phyloP scores from a whole-genome alignment of 2,797 vertebrate genomes.

The Macropus fuliginosus region DNA sequence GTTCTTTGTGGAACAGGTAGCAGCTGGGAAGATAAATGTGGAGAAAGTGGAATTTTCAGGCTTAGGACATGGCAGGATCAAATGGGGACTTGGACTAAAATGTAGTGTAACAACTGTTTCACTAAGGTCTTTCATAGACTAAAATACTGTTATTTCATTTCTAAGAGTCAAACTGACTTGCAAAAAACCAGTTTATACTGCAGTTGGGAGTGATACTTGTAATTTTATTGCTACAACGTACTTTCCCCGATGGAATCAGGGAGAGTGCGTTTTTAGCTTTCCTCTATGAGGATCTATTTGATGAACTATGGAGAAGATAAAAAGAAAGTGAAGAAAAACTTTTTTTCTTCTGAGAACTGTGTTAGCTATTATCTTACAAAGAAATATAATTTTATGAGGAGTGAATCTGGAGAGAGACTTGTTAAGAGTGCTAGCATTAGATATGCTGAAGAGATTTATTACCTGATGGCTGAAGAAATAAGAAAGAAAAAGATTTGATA shows the following conservation, averaged over 20 bases:
- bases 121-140: neutral
- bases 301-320: neutral
- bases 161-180: neutral
- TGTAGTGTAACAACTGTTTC: neutral
- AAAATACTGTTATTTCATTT: neutral
- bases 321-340: neutral
- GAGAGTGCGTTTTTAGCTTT: neutral
- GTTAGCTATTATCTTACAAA: neutral
- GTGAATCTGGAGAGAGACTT: neutral
- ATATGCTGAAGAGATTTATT: neutral
- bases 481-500: neutral
- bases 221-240: neutral
- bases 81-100: neutral
- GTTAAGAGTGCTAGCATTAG: neutral
- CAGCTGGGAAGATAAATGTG: neutral
- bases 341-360: neutral
- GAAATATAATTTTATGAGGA: neutral
- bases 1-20: neutral
- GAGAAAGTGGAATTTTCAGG: neutral
- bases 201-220: neutral
- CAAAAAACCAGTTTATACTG: neutral
- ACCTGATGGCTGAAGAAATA: neutral
- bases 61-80: neutral
- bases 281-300: neutral
- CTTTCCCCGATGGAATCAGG: neutral